Percentiles rank a stretch among this genome's conserved stretches.
These are phyloP conservation scores for Chaetogeoica ovagalla DNA, from an alignment of 2,888 invertebrate genomes.

Conservation along the genomic window DNA sequence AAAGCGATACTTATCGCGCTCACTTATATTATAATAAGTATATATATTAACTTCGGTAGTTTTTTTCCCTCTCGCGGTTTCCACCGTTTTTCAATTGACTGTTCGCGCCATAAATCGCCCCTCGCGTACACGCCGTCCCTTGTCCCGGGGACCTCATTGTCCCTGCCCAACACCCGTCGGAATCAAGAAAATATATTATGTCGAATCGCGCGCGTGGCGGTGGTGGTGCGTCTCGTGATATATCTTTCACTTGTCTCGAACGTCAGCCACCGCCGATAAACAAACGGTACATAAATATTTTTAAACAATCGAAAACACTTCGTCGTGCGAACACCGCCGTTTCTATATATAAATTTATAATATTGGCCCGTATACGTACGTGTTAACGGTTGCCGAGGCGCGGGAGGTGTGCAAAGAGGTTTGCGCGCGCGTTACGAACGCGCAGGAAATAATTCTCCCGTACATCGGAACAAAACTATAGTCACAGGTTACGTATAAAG, in stretches of 20 bases:
- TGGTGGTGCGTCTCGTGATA: conserved; percentile 7
- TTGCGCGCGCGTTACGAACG: neutral
- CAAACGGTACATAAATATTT: conserved; percentile 22
- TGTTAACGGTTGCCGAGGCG: too few relatives aligned
- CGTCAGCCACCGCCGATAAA: conserved; percentile 14
- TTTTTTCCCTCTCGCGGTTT: neutral
- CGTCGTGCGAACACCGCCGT: too few relatives aligned
- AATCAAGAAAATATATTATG: conserved; percentile 6
- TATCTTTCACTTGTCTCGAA: conserved; percentile 36
- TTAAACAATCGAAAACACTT: neutral
- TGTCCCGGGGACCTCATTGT: too few relatives aligned
- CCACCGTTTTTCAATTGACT: conserved; percentile 14
- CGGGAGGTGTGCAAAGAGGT: neutral
- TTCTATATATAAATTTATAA: too few relatives aligned
- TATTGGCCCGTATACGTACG: too few relatives aligned
- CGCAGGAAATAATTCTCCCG: too few relatives aligned
- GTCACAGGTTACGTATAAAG: too few relatives aligned
- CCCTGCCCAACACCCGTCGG: neutral
- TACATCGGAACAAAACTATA: too few relatives aligned
- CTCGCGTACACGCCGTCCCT: too few relatives aligned
- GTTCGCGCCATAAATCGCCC: conserved; percentile 41
- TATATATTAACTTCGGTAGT: too few relatives aligned
- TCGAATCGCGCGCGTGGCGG: neutral
- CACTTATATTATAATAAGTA: too few relatives aligned
- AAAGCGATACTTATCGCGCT: too few relatives aligned